Evolutionary conservation across 1,140 invertebrate species (phyloP).

Genomic region (Meloidogyne exigua): DNA sequence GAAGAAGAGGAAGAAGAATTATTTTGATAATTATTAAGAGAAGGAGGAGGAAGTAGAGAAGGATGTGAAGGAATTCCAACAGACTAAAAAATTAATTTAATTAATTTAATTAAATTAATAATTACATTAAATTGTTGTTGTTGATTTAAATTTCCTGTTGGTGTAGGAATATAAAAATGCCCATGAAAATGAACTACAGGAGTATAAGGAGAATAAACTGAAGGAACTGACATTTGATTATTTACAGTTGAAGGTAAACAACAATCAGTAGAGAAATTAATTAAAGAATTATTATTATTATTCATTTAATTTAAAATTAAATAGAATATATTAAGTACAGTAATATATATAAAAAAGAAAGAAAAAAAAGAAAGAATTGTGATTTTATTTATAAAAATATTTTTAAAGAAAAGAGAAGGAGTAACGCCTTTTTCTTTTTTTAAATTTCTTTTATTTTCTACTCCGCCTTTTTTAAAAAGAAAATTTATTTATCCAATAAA

Average conservation of each 20-base stretch:
- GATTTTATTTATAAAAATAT: background rate
- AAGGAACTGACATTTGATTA: background rate
- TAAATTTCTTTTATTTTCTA: background rate
- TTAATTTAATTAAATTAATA: background rate
- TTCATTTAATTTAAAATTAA: too few species aligned
- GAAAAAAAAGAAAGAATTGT: background rate
- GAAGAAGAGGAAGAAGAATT: background rate
- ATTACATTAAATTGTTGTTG: slow-evolving; percentile 4
- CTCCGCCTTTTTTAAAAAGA: background rate
- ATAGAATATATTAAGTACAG: too few species aligned
- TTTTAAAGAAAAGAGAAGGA: background rate
- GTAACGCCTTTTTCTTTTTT: background rate
- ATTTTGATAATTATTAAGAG: background rate
- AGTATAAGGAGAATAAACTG: slow-evolving; percentile 12
- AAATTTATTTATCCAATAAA: background rate
- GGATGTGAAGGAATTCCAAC: background rate
- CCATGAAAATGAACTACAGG: slow-evolving; percentile 26
- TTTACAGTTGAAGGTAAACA: background rate
- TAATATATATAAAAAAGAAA: too few species aligned
- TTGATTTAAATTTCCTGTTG: background rate
- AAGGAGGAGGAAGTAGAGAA: background rate
- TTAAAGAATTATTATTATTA: background rate
- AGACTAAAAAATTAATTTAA: background rate
- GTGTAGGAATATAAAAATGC: slow-evolving; percentile 15
- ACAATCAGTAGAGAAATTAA: background rate